Evolutionary conservation across 64 coral and sea anemone genomes (phyloP).

Genomic region (Cladopsammia gracilis): DNA sequence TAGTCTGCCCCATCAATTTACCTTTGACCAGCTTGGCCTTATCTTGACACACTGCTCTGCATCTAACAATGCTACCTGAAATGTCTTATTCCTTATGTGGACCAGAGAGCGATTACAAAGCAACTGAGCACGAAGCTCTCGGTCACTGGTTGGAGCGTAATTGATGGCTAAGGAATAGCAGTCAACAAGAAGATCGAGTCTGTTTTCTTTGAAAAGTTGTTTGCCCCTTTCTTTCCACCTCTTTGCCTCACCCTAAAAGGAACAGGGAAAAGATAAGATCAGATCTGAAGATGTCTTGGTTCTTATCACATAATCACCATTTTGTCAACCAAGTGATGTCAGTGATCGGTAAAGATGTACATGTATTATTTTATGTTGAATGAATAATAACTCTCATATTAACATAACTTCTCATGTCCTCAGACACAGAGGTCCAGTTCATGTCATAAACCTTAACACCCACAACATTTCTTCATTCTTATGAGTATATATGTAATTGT

Average conservation of each 20-base stretch:
- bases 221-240: constrained; percentile 72
- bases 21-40: constrained; percentile 51
- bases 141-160: constrained; percentile 41
- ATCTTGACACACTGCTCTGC: constrained; percentile 53
- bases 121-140: constrained; percentile 48
- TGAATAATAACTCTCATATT: no score
- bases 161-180: constrained; percentile 67
- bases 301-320: no score
- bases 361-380: no score
- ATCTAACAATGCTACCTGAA: constrained; percentile 38
- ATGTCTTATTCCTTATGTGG: constrained; percentile 34
- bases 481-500: no score
- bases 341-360: no score
- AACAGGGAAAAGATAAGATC: neutral
- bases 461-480: no score
- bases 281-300: no score
- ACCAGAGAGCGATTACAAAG: constrained; percentile 62
- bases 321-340: no score
- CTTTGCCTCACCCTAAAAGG: constrained; percentile 37
- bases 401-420: no score
- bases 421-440: no score
- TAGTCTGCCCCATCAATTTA: neutral
- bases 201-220: constrained; percentile 39
- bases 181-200: constrained; percentile 31
- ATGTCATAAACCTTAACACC: no score